Evolutionary conservation across 1,140 invertebrate species (phyloP).

Genomic region (Lucilia cuprina): DNA sequence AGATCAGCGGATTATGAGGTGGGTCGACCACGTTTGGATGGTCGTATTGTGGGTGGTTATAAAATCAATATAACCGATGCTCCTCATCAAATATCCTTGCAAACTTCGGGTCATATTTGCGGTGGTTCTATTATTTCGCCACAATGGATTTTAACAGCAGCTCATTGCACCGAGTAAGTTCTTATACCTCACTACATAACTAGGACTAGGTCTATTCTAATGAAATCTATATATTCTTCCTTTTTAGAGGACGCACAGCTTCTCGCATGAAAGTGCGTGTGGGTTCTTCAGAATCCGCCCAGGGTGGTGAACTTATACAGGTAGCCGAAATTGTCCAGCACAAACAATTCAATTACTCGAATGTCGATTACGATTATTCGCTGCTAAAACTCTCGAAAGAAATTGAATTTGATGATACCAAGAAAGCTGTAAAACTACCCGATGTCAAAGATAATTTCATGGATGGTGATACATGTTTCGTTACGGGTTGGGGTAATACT

Average conservation of each 20-base stretch:
- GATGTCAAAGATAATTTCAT: conserved; percentile 45
- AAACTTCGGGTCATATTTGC: conserved; percentile 65
- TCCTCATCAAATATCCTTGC: conserved; percentile 65
- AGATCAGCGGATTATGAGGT: neutral
- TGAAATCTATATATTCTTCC: neutral
- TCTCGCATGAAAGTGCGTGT: conserved; percentile 50
- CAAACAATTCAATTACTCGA: conserved; percentile 51
- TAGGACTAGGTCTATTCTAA: neutral
- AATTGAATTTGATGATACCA: conserved; percentile 54
- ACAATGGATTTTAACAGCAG: conserved; percentile 65
- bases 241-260: conserved; percentile 50
- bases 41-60: conserved; percentile 63
- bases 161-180: conserved; percentile 65
- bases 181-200: neutral
- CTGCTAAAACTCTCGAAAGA: conserved; percentile 54
- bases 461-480: conserved; percentile 58
- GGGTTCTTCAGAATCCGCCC: conserved; percentile 49
- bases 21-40: conserved; percentile 52
- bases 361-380: conserved; percentile 61
- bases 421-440: conserved; percentile 50
- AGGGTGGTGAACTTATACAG: conserved; percentile 49
- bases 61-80: conserved; percentile 63
- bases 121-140: conserved; percentile 73
- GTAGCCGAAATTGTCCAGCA: conserved; percentile 58
- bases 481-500: conserved; percentile 65